These are phyloP conservation scores for Parnassius glacialis DNA, from an alignment of 2,888 invertebrate species.

Conservation along the genomic window DNA sequence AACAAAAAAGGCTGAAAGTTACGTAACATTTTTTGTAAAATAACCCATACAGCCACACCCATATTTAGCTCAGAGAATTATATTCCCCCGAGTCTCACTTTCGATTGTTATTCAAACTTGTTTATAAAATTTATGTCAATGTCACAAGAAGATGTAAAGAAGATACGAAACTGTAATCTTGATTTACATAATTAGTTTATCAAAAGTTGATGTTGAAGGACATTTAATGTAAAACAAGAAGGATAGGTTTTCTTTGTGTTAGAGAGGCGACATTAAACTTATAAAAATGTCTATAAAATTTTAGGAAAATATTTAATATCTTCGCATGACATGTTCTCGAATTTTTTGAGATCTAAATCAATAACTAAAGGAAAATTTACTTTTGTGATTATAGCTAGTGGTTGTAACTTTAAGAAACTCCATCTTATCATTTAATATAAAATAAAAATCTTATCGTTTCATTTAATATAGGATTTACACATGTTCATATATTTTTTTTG, in stretches of 20 bases:
- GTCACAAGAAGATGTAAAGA: conserved; percentile 62
- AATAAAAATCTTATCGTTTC: too few relatives aligned
- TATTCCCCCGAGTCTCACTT: conserved; percentile 53
- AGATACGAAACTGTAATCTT: conserved; percentile 41
- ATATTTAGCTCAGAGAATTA: conserved; percentile 25
- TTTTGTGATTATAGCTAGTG: too few relatives aligned
- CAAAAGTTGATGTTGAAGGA: conserved; percentile 22
- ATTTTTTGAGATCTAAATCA: too few relatives aligned
- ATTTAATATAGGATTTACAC: too few relatives aligned
- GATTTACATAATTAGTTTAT: conserved; percentile 35
- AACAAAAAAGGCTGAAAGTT: not conserved
- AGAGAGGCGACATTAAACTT: not conserved
- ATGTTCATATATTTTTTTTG: too few relatives aligned
- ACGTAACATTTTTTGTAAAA: conserved; percentile 3
- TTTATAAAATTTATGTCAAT: conserved; percentile 68
- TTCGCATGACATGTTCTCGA: too few relatives aligned
- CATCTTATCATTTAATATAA: too few relatives aligned
- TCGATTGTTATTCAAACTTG: conserved; percentile 58
- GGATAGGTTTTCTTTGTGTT: conserved; percentile 16
- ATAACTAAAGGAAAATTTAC: too few relatives aligned
- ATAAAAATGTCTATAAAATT: not conserved
- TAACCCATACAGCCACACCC: not conserved
- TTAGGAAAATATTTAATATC: not conserved
- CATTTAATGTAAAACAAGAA: conserved; percentile 18
- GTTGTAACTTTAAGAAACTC: too few relatives aligned